Base-by-base conservation (phyloP, 2,888 invertebrate species). In the Pyrgus malvae region DNA sequence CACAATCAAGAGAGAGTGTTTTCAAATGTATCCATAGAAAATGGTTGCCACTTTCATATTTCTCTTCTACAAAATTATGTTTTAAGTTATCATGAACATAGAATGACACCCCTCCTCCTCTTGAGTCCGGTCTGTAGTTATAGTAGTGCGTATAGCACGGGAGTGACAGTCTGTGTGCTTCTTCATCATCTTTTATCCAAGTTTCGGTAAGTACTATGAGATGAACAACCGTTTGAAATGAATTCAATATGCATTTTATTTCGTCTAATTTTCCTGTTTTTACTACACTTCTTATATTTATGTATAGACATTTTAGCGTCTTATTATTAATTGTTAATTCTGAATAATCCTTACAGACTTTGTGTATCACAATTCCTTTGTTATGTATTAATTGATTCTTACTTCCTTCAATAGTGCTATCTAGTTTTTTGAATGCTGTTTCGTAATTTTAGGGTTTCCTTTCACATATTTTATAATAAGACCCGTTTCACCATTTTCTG, bases 141-240 rank as follows among this genome's bases (percentile, higher is more conserved):
- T 6, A 46, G 57, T 2, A 46, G 8, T 19, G 53, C 4, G 41
- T 42, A 16, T 27, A 42, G 16, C 16, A 27, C 8, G 41, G 41
- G 14, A 42, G 12, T 9, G 41, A 5, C 29, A 42, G 27, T 27
- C 41, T 42, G 6, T 16, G 27, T 42, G 41, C 41, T 16, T 42
- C 41, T 27, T 27, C 16, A 23, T 42, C 41, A 42, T 25, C 12
- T 27, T 42, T 56, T 7, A 58, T 53, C 41, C 48, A 48, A 2
- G 25, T 60, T 62, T 0, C 59, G 53, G 38, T 67, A 62, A 0
- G 56, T 19, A 2, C 0, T 69, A 42, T 1, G 60, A 44, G 0
- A 2, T 42, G 41, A 7, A 42, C 6, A 71, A 0, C 5, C 11
- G 29, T 2, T 7, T 60, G 66, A 64, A 1, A 66, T 54, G 1